These are phyloP conservation scores for Meriones psammophilus DNA, from an alignment of 2,797 vertebrate genomes.

Conservation along the genomic window DNA sequence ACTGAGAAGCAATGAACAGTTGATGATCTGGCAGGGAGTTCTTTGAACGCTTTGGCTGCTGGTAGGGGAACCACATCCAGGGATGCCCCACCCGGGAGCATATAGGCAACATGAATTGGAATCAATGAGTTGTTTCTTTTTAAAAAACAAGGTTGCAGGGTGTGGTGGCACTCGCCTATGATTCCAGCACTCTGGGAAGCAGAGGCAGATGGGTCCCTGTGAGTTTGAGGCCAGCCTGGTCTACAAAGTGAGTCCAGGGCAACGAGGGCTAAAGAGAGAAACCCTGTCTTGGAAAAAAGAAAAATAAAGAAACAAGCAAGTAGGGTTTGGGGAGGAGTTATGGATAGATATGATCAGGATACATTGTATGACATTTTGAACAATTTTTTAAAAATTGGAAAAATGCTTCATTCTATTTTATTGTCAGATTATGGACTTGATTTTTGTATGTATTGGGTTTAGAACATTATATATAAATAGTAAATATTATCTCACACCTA, in stretches of 20 bases:
- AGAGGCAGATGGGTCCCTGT: too few relatives aligned
- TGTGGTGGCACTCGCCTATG: too few relatives aligned
- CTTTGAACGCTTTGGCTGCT: not conserved
- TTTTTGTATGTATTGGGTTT: not conserved
- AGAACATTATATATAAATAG: constrained; percentile 15
- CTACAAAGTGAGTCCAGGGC: too few relatives aligned
- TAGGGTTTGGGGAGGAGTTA: too few relatives aligned
- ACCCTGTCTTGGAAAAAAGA: too few relatives aligned
- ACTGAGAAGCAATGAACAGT: not conserved
- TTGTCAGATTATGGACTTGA: not conserved
- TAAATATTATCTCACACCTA: constrained; percentile 8
- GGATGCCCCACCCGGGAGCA: not conserved
- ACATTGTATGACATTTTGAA: not conserved
- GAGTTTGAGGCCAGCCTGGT: too few relatives aligned
- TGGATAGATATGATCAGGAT: not conserved
- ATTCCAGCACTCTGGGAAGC: too few relatives aligned
- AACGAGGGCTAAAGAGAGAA: too few relatives aligned
- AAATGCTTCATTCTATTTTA: constrained; percentile 42
- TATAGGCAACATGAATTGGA: not conserved
- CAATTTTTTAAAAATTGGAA: not conserved
- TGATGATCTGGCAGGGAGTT: not conserved
- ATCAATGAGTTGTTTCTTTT: not conserved
- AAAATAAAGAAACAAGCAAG: too few relatives aligned
- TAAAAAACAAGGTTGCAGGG: not conserved
- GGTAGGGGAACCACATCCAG: not conserved